phyloP scores from a whole-genome alignment of 2,113 vertebrate species.

The Heteronetta atricapilla region DNA sequence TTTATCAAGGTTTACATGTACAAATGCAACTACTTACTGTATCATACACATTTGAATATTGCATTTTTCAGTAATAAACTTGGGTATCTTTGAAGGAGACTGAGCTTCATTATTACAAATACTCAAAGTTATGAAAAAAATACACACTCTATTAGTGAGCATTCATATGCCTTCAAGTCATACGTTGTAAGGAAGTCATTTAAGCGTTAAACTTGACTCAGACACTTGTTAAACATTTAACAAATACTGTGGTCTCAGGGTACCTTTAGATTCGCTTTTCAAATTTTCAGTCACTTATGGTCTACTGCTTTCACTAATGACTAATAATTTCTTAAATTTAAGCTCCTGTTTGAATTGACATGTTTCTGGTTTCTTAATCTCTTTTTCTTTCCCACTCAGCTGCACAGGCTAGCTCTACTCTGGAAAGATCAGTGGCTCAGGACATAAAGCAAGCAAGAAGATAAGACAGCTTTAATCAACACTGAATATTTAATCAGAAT shows the following conservation, averaged over 20 bases:
- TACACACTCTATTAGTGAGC: not conserved
- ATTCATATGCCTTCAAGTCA: not conserved
- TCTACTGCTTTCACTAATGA: not conserved
- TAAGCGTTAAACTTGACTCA: not conserved
- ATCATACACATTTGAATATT: constrained; percentile 82
- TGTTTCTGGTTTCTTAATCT: not conserved
- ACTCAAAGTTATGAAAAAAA: not conserved
- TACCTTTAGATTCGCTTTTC: not conserved
- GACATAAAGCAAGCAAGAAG: not conserved
- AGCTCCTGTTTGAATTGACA: not conserved
- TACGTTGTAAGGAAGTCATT: not conserved
- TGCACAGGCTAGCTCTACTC: not conserved
- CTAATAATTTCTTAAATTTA: not conserved
- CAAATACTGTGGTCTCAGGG: not conserved
- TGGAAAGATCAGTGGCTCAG: not conserved
- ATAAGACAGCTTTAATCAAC: not conserved
- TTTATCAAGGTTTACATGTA: constrained; percentile 84
- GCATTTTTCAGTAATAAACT: constrained; percentile 87
- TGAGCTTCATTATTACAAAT: constrained; percentile 8
- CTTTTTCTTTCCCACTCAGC: not conserved
- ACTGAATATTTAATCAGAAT: not conserved
- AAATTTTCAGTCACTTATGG: not conserved
- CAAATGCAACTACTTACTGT: constrained; percentile 79
- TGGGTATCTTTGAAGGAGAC: constrained; percentile 56
- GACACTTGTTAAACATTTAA: not conserved